Evolutionary conservation across 2,113 vertebrate genomes (phyloP), one percentile per base, ranked within the genome.

Genomic region (Ictidomys tridecemlineatus): DNA sequence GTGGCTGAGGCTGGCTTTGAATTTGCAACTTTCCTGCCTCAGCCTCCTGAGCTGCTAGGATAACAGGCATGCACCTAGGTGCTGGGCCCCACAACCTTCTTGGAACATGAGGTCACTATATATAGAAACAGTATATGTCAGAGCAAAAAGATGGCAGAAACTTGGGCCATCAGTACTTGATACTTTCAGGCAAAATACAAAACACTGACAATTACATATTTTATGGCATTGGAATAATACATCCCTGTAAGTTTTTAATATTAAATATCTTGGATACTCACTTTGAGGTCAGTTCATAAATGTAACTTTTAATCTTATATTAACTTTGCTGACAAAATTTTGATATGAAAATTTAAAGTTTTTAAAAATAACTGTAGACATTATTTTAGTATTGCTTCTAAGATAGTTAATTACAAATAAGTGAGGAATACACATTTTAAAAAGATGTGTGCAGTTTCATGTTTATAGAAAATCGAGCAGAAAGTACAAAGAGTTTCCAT

Each of bases 381-480:
- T n/a, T 67, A 89, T 74, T 72, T 93, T 61, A 85, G 24, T 74
- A 74, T 65, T 65, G 13, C 82, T 87, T 93, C 32, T 91, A 84
- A 89, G 84, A 95, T 80, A 83, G 20, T 84, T 94, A 65, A 61
- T 95, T 32, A 63, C 74, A 67, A 91, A n/a, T 70, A 88, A 93
- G 4, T 70, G 24, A 95, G 93, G 73, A 69, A 70, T 69, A 69
- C 26, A 77, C 5, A 78, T 65, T 91, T 78, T 76, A 67, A 24
- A 74, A 67, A 79, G 65, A 20, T 10, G 74, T 91, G 65, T 70
- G 9, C 26, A 91, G 20, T 87, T 87, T 88, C 51, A 78, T 2
- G 4, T 89, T 86, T 63, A 78, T 4, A 61, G 70, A 97, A 61
- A 93, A 67, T n/a, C 70, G 61, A 80, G n/a, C 48, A 91, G 37